Evolutionary conservation across 2,113 vertebrate genomes (phyloP), one percentile per base, ranked within the genome.

Genomic region (Epinephelus cyanopodus): DNA sequence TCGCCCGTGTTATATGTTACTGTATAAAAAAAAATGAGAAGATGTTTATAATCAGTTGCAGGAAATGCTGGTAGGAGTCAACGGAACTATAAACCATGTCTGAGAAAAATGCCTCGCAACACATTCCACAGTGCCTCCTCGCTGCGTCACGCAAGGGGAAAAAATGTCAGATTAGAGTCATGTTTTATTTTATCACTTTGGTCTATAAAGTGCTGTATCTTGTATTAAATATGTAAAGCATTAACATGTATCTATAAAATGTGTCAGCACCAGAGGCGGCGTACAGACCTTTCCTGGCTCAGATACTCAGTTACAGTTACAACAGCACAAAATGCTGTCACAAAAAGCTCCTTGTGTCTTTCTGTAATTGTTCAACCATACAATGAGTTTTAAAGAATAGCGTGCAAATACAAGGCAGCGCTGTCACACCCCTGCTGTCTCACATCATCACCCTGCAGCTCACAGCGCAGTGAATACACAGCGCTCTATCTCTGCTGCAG

Each of bases 401-500:
- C 5, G n/a, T 80, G 73, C 57, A 58, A 60, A 63, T 18, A 6
- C 61, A 70, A 21, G 17, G 52, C 47, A 9, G 25, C 64, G 58
- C 45, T 33, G 60, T 79, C 70, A 70, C 62, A 61, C 37, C 79
- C 50, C 65, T 18, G 13, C 25, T 77, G 61, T 62, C 69, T 78
- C 79, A 85, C 66, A 74, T 78, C 74, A 52, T 81, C 85, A 42
- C 74, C 60, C 71, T 68, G 67, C 72, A 77, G 77, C 65, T 68
- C 45, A 13, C 37, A 50, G 13, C 69, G 2, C 57, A 65, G 42
- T 67, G 57, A 83, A 71, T 56, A 52, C 64, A 61, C 67, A 57
- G 27, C 8, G 19, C 61, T 57, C 80, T 89, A 79, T 87, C 81
- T 91, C 72, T 74, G 74, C 79, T 58, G 61, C 83, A 85, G 87